Evolutionary conservation across 2,113 vertebrate genomes (phyloP).

Genomic region (Trogon surrucura): DNA sequence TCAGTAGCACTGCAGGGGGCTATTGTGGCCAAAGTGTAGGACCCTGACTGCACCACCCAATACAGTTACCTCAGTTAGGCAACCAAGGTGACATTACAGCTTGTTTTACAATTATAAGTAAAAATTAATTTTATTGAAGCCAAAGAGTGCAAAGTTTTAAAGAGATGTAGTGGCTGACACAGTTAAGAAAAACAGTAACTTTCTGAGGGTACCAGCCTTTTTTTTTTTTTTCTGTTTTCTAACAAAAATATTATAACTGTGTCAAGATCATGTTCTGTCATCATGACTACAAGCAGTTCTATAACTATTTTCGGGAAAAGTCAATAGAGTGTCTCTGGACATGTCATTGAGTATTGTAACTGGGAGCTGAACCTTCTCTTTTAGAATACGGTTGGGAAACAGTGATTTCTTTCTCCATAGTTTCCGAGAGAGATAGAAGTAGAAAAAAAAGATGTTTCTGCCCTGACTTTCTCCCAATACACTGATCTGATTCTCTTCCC

Average conservation of each 20-base stretch:
- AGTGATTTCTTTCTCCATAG: background rate
- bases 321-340: background rate
- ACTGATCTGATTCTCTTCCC: background rate
- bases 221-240: background rate
- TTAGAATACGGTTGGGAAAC: background rate
- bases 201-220: background rate
- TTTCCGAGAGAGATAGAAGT: background rate
- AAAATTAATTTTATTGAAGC: background rate
- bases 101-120: background rate
- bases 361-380: background rate
- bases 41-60: background rate
- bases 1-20: no score
- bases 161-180: background rate
- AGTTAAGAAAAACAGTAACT: background rate
- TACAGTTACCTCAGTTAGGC: background rate
- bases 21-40: no score
- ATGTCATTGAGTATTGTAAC: background rate
- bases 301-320: background rate
- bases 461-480: background rate
- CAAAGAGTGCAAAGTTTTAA: background rate
- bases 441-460: background rate
- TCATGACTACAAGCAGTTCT: background rate
- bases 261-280: background rate
- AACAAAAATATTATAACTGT: background rate
- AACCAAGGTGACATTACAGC: background rate